Conservation (phyloP, 2,113 vertebrate species). For the Cochlearius cochlearius region DNA sequence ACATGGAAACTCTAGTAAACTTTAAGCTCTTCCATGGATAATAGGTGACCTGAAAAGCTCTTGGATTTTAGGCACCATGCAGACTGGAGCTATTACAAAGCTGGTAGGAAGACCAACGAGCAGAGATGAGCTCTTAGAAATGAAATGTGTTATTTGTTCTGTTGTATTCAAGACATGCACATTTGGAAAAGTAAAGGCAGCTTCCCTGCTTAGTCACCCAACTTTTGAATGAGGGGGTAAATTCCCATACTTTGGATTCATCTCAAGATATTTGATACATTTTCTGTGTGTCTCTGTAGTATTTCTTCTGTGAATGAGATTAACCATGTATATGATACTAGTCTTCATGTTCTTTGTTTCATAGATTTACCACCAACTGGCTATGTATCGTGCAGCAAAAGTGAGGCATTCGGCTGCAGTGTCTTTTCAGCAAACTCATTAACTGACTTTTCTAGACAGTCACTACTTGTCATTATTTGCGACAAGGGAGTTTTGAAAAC, state of each 20-base stretch:
- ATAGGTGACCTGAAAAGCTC: background rate
- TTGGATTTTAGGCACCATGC: background rate
- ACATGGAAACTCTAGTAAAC: background rate
- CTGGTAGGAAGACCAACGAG: background rate
- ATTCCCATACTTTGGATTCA: background rate
- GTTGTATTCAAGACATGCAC: background rate
- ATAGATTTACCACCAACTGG: background rate
- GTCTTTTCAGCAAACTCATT: background rate
- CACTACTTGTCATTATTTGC: background rate
- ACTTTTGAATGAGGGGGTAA: background rate
- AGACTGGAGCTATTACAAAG: background rate
- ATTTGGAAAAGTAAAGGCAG: background rate
- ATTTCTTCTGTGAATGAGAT: background rate
- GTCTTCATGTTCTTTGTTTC: background rate
- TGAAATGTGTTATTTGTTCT: background rate
- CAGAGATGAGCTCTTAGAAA: background rate
- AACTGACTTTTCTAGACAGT: background rate
- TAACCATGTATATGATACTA: background rate
- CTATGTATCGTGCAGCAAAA: background rate
- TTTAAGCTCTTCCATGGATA: background rate
- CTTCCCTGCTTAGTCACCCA: background rate
- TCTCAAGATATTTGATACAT: background rate
- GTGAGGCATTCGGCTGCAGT: background rate
- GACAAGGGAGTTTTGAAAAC: constrained; percentile 1
- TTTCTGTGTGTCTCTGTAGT: background rate